Evolutionary conservation across 2,888 invertebrate species (phyloP), one percentile per base, ranked within the genome.

Genomic region (Octodonta nipae): DNA sequence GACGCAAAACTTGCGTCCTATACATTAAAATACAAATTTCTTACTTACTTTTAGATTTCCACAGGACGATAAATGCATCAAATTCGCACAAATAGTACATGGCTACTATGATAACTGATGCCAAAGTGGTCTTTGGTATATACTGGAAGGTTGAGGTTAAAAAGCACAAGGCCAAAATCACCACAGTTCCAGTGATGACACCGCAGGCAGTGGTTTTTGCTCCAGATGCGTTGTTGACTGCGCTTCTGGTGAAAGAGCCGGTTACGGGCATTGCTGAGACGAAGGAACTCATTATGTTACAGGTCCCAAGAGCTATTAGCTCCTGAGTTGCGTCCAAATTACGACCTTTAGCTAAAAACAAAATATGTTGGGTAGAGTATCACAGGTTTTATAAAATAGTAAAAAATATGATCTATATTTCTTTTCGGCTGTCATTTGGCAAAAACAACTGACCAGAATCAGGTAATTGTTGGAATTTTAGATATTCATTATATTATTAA

Each of bases 171-270:
- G 89, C 77, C 36, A 89, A 55, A 3, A 92, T 62, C 1, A 91
- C 83, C 40, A 89, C 58, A 28, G 65, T 57, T 15, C 80, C 84
- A 36, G 86, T 87, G 24, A 84, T 68, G 14, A 83, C 57, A 1
- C 87, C 85, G 25, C 87, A 85, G 8, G 84, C 69, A 0, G 86
- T 78, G 0, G 88, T 89, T 44, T 72, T 69, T 0, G 89, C 92
- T 0, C 91, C 91, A 41, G 86, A 84, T 30, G 86, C 80, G 56
- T 89, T 79, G 65, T 92, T 92, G 16, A 93, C 78, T 2, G 91
- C 91, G 2, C 89, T 83, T 38, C 87, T 66, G 0, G 85, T 83
- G 63, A 87, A 87, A 12, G 85, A 84, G 34, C 85, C 89, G 4
- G 86, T 79, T 2, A 80, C 72, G 0, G 92, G 89, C 78, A 91